phyloP scores from a whole-genome alignment of 2,888 invertebrate genomes.

The Allolobophora icterica region DNA sequence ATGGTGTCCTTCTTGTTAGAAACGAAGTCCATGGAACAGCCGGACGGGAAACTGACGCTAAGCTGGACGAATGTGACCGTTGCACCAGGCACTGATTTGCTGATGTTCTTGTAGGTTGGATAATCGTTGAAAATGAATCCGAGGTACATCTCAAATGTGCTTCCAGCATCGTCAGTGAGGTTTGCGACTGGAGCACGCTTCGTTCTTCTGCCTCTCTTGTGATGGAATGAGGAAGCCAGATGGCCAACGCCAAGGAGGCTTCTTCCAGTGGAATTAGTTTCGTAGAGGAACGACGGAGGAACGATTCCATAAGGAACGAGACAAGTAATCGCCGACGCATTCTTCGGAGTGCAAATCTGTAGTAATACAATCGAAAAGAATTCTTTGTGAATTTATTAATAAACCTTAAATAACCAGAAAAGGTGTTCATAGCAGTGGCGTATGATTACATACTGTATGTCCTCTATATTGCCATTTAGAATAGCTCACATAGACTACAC shows the following conservation, averaged over 20 bases:
- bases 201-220: not conserved
- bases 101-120: not conserved
- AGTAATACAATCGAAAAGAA: too few species aligned
- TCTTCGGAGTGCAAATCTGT: not conserved
- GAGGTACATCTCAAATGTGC: slow-evolving; percentile 3
- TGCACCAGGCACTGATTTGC: not conserved
- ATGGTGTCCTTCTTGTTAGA: too few species aligned
- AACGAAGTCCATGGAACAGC: too few species aligned
- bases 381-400: too few species aligned
- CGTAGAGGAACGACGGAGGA: not conserved
- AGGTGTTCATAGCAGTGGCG: too few species aligned
- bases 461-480: too few species aligned
- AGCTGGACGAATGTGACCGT: not conserved
- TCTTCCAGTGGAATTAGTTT: not conserved
- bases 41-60: too few species aligned
- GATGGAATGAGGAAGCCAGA: not conserved
- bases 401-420: too few species aligned
- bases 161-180: not conserved
- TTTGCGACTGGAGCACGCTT: not conserved
- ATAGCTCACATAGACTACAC: too few species aligned
- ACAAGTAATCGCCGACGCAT: not conserved
- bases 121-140: not conserved
- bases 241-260: not conserved
- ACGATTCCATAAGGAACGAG: not conserved
- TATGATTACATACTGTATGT: too few species aligned